A percentile compares a stretch with the other conserved stretches of the same genome.
Conservation (phyloP, 2,113 vertebrate species). For the Pelvicachromis taeniatus region DNA sequence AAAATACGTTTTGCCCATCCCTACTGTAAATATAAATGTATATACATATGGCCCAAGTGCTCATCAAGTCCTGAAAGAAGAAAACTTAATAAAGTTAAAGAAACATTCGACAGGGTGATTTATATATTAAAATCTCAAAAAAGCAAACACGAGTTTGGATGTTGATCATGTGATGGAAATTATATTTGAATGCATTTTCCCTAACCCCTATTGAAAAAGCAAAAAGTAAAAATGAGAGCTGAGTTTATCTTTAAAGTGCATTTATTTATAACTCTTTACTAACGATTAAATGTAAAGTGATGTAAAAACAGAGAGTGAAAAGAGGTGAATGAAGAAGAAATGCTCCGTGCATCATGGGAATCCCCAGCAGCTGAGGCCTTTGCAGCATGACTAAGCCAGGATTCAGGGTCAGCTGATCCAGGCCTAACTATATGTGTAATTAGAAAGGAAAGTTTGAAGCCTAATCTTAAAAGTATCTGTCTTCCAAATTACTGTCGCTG, state of each 20-base stretch:
- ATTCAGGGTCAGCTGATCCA: background rate
- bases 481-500: background rate
- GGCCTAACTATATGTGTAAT: background rate
- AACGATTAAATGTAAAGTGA: background rate
- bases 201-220: background rate
- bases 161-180: background rate
- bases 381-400: too few relatives aligned
- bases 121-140: background rate
- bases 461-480: background rate
- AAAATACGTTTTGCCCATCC: too few relatives aligned
- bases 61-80: background rate
- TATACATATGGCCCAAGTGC: background rate
- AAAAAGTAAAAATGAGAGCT: background rate
- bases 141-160: background rate
- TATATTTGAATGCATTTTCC: background rate
- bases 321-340: background rate
- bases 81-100: background rate
- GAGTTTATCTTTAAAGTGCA: background rate
- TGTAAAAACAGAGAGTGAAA: too few relatives aligned
- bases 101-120: background rate
- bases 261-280: background rate
- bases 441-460: background rate
- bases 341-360: background rate
- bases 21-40: background rate
- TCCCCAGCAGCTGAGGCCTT: background rate